Evolutionary conservation across 2,113 vertebrate genomes (phyloP).

Genomic region (Gulo gulo): DNA sequence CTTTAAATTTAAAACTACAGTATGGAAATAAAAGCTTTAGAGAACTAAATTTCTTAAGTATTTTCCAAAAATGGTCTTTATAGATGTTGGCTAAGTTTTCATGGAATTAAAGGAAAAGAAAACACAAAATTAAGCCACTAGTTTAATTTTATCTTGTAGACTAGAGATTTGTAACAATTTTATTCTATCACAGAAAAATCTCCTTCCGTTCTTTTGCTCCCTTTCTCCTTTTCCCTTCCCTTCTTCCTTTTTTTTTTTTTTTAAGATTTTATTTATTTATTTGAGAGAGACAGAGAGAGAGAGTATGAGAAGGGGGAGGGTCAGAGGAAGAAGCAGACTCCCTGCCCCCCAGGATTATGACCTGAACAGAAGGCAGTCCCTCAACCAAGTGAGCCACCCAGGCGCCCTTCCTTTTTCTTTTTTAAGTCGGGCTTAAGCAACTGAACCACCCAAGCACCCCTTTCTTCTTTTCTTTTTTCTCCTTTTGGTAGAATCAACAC

Average conservation of each 20-base stretch:
- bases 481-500: not conserved
- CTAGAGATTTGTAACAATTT: not conserved
- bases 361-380: too few relatives aligned
- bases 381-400: too few relatives aligned
- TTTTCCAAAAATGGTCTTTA: not conserved
- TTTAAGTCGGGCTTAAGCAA: not conserved
- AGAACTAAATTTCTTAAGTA: not conserved
- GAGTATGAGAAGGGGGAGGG: too few relatives aligned
- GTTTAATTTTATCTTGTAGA: not conserved
- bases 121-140: not conserved
- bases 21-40: not conserved
- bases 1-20: not conserved
- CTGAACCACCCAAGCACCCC: not conserved
- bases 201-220: not conserved
- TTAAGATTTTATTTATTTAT: not conserved
- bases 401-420: not conserved
- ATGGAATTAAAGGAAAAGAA: not conserved
- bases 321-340: too few relatives aligned
- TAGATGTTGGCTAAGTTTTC: not conserved
- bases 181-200: not conserved
- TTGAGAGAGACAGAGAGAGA: too few relatives aligned
- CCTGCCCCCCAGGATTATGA: too few relatives aligned
- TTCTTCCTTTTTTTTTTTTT: not conserved
- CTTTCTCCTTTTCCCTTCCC: not conserved
- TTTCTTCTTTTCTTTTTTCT: not conserved